Conservation (phyloP, 2,113 vertebrate species). For the Myiopsitta monachus region DNA sequence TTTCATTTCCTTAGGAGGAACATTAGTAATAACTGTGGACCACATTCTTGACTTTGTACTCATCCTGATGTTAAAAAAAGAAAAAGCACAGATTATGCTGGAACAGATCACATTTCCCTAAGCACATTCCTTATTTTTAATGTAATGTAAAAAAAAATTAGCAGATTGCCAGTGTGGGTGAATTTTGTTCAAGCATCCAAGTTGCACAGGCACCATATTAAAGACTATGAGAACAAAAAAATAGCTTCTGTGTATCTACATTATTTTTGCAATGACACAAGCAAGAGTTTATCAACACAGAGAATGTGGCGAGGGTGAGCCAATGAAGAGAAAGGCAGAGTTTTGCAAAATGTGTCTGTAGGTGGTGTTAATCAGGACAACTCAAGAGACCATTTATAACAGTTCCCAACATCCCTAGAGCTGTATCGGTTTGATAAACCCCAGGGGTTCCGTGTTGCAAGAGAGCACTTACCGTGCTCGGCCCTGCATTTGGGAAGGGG, state of each 20-base stretch:
- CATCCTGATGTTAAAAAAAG: constrained; percentile 2
- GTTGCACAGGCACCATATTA: not conserved
- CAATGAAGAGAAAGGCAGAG: not conserved
- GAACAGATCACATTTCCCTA: not conserved
- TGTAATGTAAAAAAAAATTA: not conserved
- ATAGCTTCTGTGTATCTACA: not conserved
- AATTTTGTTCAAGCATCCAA: not conserved
- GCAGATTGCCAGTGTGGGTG: not conserved
- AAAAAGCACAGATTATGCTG: not conserved
- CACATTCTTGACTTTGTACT: not conserved
- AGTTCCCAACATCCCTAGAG: not conserved
- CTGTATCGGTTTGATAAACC: not conserved
- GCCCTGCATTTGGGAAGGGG: not conserved
- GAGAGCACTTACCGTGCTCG: rapidly evolving
- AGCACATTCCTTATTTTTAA: not conserved
- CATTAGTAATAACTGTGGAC: not conserved
- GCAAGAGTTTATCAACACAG: not conserved
- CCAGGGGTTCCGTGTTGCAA: not conserved
- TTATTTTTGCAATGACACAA: not conserved
- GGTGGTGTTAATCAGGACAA: not conserved
- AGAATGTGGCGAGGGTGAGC: not conserved
- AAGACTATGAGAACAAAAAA: not conserved
- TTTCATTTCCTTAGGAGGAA: not conserved
- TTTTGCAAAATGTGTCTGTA: not conserved
- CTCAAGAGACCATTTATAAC: not conserved